A percentile compares a stretch with the other conserved stretches of the same genome.
phyloP scores from a whole-genome alignment of 1,140 invertebrate genomes.

The Eulimnadia texana region DNA sequence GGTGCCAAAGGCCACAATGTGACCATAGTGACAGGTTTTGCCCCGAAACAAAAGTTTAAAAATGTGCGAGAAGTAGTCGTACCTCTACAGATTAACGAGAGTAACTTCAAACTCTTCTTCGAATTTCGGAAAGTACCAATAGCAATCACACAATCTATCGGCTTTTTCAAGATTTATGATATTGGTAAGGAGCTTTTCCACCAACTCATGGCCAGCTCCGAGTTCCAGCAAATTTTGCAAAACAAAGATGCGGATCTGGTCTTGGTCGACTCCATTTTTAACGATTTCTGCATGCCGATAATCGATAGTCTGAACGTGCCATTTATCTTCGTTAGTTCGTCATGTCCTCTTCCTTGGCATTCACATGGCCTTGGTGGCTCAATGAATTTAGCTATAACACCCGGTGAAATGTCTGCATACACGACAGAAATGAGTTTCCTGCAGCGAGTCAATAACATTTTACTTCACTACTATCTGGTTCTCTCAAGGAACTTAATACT shows the following conservation, averaged over 20 bases:
- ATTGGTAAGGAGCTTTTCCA: not conserved
- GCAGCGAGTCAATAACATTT: not conserved
- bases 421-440: not conserved
- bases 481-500: not conserved
- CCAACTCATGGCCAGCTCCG: not conserved
- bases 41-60: not conserved
- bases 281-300: conserved; percentile 1
- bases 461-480: not conserved
- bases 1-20: conserved; percentile 46
- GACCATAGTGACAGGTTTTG: conserved; percentile 43
- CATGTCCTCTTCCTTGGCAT: not conserved
- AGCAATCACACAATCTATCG: too few relatives aligned
- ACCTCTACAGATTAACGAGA: not conserved
- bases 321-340: not conserved
- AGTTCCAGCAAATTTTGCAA: not conserved
- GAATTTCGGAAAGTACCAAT: not conserved
- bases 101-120: not conserved
- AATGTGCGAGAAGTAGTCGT: not conserved
- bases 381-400: not conserved
- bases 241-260: not conserved
- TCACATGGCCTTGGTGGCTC: not conserved
- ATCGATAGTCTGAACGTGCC: not conserved
- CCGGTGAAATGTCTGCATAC: not conserved
- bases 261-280: not conserved
- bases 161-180: not conserved